These are phyloP conservation scores for Glaucopsyche alexis DNA, from an alignment of 2,888 invertebrate genomes.

Conservation along the genomic window DNA sequence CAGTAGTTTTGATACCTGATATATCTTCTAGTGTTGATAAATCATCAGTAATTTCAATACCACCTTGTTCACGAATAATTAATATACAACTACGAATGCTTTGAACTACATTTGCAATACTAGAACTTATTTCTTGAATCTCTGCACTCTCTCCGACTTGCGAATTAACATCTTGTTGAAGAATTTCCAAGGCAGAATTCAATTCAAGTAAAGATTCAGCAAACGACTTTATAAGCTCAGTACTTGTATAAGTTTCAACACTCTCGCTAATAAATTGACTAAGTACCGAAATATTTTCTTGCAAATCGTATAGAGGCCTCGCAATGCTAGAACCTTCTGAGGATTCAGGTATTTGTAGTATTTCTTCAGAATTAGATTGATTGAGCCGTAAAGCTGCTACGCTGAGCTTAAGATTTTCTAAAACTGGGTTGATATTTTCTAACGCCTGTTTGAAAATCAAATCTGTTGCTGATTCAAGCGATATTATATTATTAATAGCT, in stretches of 20 bases:
- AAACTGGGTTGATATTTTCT: conserved; percentile 58
- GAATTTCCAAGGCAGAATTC: conserved; percentile 63
- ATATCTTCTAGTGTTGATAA: conserved; percentile 80
- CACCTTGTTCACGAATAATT: conserved; percentile 68
- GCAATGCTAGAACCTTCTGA: conserved; percentile 63
- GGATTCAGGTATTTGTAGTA: conserved; percentile 61
- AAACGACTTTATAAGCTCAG: conserved; percentile 54
- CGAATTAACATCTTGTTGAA: conserved; percentile 70
- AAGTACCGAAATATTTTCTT: conserved; percentile 58
- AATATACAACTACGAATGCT: conserved; percentile 69
- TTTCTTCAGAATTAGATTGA: conserved; percentile 48
- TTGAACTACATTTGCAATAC: conserved; percentile 62
- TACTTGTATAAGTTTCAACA: conserved; percentile 53
- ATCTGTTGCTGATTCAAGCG: conserved; percentile 50
- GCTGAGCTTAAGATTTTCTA: conserved; percentile 62
- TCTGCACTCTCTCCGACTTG: conserved; percentile 58
- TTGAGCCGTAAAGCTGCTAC: conserved; percentile 48
- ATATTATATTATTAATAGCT: conserved; percentile 55
- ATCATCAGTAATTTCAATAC: conserved; percentile 73
- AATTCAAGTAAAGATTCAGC: conserved; percentile 72
- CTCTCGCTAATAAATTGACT: conserved; percentile 63
- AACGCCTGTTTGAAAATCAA: conserved; percentile 49
- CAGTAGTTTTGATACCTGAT: conserved; percentile 78
- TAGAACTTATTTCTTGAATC: conserved; percentile 51
- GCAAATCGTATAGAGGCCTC: conserved; percentile 60